These are phyloP conservation scores for Beroe forskalii DNA, from an alignment of 37 sponge, comb jelly and placozoan species.

Conservation along the genomic window DNA sequence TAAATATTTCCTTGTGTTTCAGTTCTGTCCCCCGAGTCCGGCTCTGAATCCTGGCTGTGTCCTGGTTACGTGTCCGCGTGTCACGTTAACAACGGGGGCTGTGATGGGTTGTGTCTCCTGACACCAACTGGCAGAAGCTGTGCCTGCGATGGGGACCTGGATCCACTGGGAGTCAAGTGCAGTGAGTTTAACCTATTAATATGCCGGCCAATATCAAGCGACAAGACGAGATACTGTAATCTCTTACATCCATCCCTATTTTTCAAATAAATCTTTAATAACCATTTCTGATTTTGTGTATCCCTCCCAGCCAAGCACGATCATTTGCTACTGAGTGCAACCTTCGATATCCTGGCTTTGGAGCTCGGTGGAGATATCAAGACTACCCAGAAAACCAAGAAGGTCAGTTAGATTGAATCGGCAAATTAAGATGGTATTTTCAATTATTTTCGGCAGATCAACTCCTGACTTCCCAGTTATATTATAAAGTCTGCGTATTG, in stretches of 20 bases:
- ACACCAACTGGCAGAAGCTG: constrained; percentile 28
- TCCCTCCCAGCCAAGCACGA: constrained; percentile 12
- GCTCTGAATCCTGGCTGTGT: constrained; percentile 38
- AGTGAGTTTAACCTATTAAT: not conserved
- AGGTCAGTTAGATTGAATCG: too few relatives aligned
- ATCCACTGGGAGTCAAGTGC: constrained; percentile 18
- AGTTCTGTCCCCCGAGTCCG: not conserved
- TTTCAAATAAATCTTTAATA: too few relatives aligned
- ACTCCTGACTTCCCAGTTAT: too few relatives aligned
- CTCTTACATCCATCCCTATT: too few relatives aligned
- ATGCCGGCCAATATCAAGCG: too few relatives aligned
- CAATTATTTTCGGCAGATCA: too few relatives aligned
- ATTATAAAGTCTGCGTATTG: too few relatives aligned
- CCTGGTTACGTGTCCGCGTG: constrained; percentile 16
- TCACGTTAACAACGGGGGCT: constrained; percentile 2
- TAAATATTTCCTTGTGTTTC: not conserved
- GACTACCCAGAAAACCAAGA: not conserved
- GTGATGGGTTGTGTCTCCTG: constrained; percentile 24
- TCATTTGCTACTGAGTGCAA: not conserved
- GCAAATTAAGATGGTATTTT: too few relatives aligned
- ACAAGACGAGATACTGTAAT: too few relatives aligned
- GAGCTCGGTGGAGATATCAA: constrained; percentile 21
- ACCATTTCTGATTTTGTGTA: too few relatives aligned
- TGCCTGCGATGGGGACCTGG: constrained; percentile 24
- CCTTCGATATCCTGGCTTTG: not conserved